These are phyloP conservation scores for Tupiocoris notatus DNA, from an alignment of 2,888 invertebrate species.

Conservation along the genomic window DNA sequence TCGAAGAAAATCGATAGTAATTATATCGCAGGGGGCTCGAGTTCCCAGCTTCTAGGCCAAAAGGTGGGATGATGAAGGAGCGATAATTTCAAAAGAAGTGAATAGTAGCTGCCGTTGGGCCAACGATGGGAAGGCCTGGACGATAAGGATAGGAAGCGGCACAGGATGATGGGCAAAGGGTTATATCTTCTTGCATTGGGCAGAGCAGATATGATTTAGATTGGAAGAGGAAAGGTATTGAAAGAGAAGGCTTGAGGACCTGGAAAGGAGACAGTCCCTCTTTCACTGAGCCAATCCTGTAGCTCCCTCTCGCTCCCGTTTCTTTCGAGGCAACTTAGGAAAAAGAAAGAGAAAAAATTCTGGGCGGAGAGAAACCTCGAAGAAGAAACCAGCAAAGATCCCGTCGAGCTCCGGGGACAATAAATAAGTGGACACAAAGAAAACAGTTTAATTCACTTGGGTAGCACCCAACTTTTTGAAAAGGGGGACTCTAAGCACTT, in stretches of 20 bases:
- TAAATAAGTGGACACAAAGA: constrained; percentile 41
- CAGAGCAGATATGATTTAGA: constrained; percentile 34
- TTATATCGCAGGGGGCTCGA: neutral
- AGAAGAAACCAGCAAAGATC: constrained; percentile 8
- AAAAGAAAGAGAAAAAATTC: neutral
- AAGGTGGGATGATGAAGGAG: neutral
- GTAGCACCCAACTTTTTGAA: constrained; percentile 37
- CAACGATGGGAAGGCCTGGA: no score
- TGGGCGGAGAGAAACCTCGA: constrained; percentile 2
- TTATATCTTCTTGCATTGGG: no score
- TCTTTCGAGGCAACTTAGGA: neutral
- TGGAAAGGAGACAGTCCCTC: constrained; percentile 20
- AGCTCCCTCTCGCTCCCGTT: neutral
- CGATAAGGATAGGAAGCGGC: neutral
- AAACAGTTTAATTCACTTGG: constrained; percentile 42
- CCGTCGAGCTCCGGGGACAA: constrained; percentile 26
- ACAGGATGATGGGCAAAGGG: neutral
- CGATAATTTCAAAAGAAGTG: neutral
- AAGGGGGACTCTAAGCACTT: constrained; percentile 29
- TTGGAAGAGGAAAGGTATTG: constrained; percentile 26
- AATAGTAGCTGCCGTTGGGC: no score
- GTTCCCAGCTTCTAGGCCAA: neutral
- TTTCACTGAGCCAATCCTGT: constrained; percentile 4
- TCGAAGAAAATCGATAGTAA: neutral
- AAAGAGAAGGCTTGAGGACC: constrained; percentile 25